These are phyloP conservation scores for Frieseomelitta varia DNA, from an alignment of 1,140 invertebrate genomes.

Conservation along the genomic window DNA sequence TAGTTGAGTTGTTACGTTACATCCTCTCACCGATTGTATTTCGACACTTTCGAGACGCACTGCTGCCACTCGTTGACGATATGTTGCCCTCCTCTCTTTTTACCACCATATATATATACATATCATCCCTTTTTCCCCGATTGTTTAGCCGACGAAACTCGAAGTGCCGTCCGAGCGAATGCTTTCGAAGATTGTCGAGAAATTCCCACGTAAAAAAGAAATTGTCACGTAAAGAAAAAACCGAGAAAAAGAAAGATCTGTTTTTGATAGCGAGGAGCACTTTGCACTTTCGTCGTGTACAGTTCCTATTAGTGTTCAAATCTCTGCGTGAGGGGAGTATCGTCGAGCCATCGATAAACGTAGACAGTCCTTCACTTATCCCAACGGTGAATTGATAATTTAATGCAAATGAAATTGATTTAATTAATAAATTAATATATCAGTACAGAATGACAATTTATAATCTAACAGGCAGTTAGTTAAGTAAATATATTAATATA, in stretches of 20 bases:
- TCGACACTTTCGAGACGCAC: slow-evolving; percentile 37
- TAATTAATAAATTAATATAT: no score
- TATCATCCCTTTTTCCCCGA: background rate
- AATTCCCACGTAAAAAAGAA: background rate
- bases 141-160: slow-evolving; percentile 38
- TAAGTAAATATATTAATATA: no score
- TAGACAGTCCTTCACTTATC: background rate
- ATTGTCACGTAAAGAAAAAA: background rate
- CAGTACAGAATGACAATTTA: no score
- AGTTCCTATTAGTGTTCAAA: slow-evolving; percentile 19
- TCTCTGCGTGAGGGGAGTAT: slow-evolving; percentile 5
- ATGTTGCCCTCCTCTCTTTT: background rate
- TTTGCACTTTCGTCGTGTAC: slow-evolving; percentile 48
- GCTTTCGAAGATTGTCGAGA: slow-evolving; percentile 8
- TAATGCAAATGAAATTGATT: no score
- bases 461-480: no score
- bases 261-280: slow-evolving; percentile 30
- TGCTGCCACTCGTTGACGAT: slow-evolving; percentile 47
- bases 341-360: slow-evolving; percentile 32
- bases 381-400: no score
- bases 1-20: background rate
- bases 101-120: background rate
- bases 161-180: slow-evolving; percentile 25
- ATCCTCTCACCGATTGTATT: slow-evolving; percentile 19
- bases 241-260: background rate